phyloP scores from a whole-genome alignment of 2,113 vertebrate genomes.

The crab-eating macaque (Macaca fascicularis) region DNA sequence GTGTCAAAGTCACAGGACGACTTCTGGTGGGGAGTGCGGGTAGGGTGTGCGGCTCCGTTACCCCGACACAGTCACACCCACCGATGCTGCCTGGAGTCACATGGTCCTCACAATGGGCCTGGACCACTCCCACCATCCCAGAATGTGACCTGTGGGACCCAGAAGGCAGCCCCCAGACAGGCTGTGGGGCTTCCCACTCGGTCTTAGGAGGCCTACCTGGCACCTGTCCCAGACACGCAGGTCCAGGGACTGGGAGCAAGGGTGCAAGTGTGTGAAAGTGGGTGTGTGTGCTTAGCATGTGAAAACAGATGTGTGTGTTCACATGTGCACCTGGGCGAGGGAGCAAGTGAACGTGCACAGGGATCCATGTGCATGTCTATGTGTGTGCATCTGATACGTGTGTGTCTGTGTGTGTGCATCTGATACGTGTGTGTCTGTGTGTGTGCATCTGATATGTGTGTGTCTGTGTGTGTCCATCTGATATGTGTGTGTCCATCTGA shows the following conservation, averaged over 20 bases:
- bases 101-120: rapidly evolving
- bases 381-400: too few relatives aligned
- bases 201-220: not conserved
- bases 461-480: too few relatives aligned
- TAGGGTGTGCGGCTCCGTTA: not conserved
- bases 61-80: not conserved
- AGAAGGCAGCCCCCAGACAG: not conserved
- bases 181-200: not conserved
- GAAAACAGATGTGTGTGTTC: rapidly evolving
- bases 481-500: too few relatives aligned
- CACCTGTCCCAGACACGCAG: rapidly evolving
- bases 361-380: rapidly evolving
- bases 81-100: not conserved
- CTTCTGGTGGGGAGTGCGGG: not conserved
- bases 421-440: rapidly evolving
- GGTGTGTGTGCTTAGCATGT: too few relatives aligned
- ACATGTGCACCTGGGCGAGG: rapidly evolving
- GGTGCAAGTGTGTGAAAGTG: not conserved
- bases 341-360: rapidly evolving
- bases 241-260: too few relatives aligned
- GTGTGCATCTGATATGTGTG: too few relatives aligned
- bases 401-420: too few relatives aligned
- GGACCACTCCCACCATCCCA: too few relatives aligned
- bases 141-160: too few relatives aligned
- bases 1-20: not conserved